Evolutionary conservation across 2,888 invertebrate species (phyloP).

Genomic region (Hemaris fuciformis): DNA sequence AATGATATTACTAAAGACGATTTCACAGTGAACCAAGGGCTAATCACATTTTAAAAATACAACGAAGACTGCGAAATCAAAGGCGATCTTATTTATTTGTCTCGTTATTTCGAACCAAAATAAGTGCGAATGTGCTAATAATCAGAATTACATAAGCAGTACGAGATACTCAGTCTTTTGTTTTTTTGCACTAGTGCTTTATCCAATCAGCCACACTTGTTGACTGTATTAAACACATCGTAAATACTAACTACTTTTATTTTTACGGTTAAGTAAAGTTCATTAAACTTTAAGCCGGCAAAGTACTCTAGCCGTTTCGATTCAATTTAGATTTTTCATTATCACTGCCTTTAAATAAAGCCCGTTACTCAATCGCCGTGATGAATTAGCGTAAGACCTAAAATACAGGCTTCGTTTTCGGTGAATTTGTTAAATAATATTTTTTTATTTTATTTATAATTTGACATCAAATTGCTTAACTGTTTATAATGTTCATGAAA

Average conservation of each 20-base stretch:
- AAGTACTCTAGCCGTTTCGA: neutral
- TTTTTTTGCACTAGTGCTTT: conserved; percentile 10
- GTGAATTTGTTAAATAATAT: neutral
- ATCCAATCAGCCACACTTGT: conserved; percentile 16
- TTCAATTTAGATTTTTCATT: neutral
- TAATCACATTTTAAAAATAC: neutral
- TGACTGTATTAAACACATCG: conserved; percentile 10
- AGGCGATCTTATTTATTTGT: neutral
- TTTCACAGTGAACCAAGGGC: neutral
- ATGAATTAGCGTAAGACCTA: neutral
- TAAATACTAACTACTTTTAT: conserved; percentile 13
- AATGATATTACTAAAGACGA: too few relatives aligned
- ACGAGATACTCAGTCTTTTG: neutral
- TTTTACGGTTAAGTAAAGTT: conserved; percentile 19
- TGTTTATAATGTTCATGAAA: neutral
- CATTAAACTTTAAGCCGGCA: conserved; percentile 15
- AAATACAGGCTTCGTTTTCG: neutral
- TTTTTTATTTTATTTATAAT: neutral
- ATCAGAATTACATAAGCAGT: neutral
- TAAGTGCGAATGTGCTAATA: neutral
- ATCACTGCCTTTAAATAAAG: neutral
- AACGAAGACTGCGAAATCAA: neutral
- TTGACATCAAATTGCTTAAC: neutral
- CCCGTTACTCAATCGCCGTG: neutral
- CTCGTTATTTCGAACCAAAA: neutral